These are phyloP conservation scores for Psephotus haematonotus DNA, from an alignment of 2,113 vertebrate genomes.

Conservation along the genomic window DNA sequence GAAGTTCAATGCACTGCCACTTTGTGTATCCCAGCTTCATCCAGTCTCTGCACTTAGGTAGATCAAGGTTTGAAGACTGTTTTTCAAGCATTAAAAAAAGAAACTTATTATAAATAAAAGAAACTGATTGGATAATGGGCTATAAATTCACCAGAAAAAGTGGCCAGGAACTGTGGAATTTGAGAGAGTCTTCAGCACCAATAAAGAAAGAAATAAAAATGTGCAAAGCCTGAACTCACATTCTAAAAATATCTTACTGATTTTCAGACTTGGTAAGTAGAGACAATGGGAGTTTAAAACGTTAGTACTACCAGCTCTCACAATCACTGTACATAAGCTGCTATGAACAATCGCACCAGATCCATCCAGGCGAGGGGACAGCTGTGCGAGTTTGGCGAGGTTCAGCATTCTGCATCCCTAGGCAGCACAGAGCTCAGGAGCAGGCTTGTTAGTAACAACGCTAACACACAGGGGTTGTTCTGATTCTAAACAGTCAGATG, in stretches of 20 bases:
- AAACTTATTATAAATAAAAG: not conserved
- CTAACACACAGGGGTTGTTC: not conserved
- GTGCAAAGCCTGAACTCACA: not conserved
- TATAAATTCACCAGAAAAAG: not conserved
- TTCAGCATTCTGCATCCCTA: not conserved
- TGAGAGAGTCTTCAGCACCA: not conserved
- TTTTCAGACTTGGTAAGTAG: not conserved
- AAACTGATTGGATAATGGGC: not conserved
- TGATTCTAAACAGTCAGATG: not conserved
- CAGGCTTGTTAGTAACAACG: slow-evolving; percentile 23
- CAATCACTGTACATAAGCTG: not conserved
- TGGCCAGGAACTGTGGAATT: not conserved
- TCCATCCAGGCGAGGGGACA: not conserved
- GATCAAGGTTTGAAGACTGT: not conserved
- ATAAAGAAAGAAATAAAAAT: not conserved
- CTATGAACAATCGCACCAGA: not conserved
- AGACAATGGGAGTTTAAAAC: not conserved
- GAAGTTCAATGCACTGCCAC: not conserved
- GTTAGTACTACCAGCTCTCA: not conserved
- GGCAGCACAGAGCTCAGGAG: not conserved
- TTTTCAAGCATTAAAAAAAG: not conserved
- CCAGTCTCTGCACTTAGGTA: not conserved
- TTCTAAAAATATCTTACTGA: not conserved
- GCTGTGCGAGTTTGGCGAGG: not conserved
- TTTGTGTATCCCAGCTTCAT: not conserved